Evolutionary conservation across 2,797 vertebrate genomes (phyloP).

Genomic region (Potorous gilbertii): DNA sequence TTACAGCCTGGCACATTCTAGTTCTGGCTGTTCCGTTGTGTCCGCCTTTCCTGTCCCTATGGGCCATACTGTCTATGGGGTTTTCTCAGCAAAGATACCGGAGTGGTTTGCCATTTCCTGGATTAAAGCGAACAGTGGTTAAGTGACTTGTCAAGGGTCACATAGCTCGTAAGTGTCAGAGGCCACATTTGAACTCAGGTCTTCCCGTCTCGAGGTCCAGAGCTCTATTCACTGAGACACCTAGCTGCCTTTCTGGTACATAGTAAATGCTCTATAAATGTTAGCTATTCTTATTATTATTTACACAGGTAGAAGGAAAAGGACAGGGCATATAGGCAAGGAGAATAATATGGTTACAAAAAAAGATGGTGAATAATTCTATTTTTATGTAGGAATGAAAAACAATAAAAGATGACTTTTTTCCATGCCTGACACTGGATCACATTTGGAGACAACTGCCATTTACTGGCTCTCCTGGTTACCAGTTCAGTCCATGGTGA

Average conservation of each 20-base stretch:
- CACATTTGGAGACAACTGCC: constrained; percentile 47
- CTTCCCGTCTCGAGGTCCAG: not conserved
- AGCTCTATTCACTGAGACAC: not conserved
- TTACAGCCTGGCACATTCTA: not conserved
- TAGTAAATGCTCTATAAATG: not conserved
- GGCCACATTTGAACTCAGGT: not conserved
- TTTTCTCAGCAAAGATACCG: not conserved
- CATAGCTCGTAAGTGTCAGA: not conserved
- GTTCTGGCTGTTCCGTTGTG: not conserved
- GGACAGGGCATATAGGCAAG: constrained; percentile 23
- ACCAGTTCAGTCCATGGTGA: not conserved
- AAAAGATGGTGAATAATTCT: constrained; percentile 58
- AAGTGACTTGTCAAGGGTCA: not conserved
- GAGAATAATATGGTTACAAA: constrained; percentile 42
- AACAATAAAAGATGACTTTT: not conserved
- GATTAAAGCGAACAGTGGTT: not conserved
- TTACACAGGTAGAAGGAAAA: constrained; percentile 38
- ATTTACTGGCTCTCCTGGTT: constrained; percentile 47
- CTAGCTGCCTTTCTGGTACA: not conserved
- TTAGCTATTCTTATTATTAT: not conserved
- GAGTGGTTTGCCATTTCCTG: not conserved
- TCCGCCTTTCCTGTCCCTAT: not conserved
- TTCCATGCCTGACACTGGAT: constrained; percentile 30
- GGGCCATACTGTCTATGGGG: not conserved
- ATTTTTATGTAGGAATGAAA: constrained; percentile 63